phyloP scores from a whole-genome alignment of 2,888 invertebrate species.

The Lasioglossum lativentre region DNA sequence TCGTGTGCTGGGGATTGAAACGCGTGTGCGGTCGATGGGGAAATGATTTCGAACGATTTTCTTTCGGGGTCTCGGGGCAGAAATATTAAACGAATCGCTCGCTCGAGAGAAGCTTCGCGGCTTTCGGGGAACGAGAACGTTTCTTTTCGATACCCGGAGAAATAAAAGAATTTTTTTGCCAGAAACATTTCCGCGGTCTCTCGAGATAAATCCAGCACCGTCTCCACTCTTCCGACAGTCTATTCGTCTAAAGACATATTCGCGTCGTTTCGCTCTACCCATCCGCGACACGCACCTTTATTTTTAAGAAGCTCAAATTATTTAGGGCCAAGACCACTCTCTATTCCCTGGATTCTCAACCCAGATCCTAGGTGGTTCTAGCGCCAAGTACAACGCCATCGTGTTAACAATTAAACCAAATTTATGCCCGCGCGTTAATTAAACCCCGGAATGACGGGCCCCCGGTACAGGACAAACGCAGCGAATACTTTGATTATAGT shows the following conservation, averaged over 20 bases:
- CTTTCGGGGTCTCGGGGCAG: background rate
- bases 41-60: constrained; percentile 5
- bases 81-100: constrained; percentile 3
- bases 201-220: background rate
- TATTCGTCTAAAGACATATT: background rate
- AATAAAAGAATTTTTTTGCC: background rate
- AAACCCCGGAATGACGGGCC: background rate
- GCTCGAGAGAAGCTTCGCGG: background rate
- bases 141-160: background rate
- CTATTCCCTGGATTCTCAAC: background rate
- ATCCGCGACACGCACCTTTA: background rate
- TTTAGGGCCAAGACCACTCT: background rate
- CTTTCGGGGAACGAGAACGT: background rate
- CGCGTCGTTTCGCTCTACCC: background rate
- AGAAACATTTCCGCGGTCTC: background rate
- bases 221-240: background rate
- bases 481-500: background rate
- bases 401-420: background rate
- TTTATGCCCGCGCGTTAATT: background rate
- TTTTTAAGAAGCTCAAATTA: background rate
- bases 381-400: background rate
- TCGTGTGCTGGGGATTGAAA: background rate
- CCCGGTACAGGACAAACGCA: background rate
- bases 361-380: background rate
- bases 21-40: background rate